These are phyloP conservation scores for Crotalus horridus DNA, from an alignment of 2,113 vertebrate genomes.

Conservation along the genomic window DNA sequence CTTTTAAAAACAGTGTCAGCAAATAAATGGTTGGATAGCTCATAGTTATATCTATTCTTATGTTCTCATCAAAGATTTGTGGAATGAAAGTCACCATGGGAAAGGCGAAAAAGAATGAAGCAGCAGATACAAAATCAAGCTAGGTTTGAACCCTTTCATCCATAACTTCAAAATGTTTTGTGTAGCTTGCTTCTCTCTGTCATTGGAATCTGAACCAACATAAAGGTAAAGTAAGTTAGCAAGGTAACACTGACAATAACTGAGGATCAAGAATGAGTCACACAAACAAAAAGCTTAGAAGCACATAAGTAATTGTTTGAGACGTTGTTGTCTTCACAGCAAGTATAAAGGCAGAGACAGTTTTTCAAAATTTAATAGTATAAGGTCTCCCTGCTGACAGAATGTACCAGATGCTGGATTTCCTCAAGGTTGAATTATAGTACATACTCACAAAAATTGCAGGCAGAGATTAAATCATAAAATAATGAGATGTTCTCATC, in stretches of 20 bases:
- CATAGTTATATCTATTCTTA: constrained; percentile 54
- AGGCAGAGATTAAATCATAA: constrained; percentile 53
- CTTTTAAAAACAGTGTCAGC: constrained; percentile 44
- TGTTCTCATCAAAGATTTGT: constrained; percentile 51
- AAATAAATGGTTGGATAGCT: constrained; percentile 57
- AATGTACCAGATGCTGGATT: constrained; percentile 47
- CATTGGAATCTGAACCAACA: constrained; percentile 41
- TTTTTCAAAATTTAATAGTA: constrained; percentile 44
- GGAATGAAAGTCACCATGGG: constrained; percentile 44
- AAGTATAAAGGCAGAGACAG: constrained; percentile 48
- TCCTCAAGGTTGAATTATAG: constrained; percentile 60
- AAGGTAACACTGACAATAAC: constrained; percentile 28
- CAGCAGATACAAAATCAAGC: constrained; percentile 43
- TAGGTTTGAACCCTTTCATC: constrained; percentile 51
- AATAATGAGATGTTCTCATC: constrained; percentile 51
- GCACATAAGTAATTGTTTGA: constrained; percentile 48
- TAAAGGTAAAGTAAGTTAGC: constrained; percentile 50
- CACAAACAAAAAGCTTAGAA: constrained; percentile 41
- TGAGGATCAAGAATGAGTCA: constrained; percentile 40
- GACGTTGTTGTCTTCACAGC: constrained; percentile 39
- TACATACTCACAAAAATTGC: constrained; percentile 37
- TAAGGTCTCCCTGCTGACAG: constrained; percentile 52
- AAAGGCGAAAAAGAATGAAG: constrained; percentile 48
- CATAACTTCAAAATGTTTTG: constrained; percentile 33
- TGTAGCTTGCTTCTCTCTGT: constrained; percentile 41